Percentiles rank a stretch among this genome's conserved stretches.
Evolutionary conservation across 1,140 invertebrate species (phyloP).

Genomic region (Bombus cullumanus): DNA sequence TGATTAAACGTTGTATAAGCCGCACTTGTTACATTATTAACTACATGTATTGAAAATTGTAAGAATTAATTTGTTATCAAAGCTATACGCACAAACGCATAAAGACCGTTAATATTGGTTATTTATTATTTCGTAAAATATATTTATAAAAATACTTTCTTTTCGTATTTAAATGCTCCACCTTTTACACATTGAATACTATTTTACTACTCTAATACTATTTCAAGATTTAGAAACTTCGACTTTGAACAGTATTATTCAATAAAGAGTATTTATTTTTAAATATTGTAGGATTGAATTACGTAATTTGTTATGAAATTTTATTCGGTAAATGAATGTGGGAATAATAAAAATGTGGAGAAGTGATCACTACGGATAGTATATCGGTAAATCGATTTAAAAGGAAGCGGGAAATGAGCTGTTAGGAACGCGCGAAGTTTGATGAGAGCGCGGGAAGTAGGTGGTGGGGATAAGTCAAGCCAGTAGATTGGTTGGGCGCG

Average conservation of each 20-base stretch:
- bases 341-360: neutral
- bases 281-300: neutral
- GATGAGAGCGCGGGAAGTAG: conserved; percentile 49
- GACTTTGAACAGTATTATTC: neutral
- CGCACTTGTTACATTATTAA: conserved; percentile 1
- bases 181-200: neutral
- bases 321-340: neutral
- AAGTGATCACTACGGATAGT: neutral
- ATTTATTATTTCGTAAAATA: neutral
- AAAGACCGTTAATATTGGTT: neutral
- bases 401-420: conserved; percentile 30
- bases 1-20: neutral
- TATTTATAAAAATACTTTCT: neutral
- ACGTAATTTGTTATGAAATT: neutral
- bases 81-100: neutral
- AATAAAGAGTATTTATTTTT: neutral
- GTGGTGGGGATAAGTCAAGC: conserved; percentile 55
- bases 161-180: neutral
- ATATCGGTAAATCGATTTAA: conserved; percentile 14
- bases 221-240: neutral
- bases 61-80: conserved; percentile 17
- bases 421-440: conserved; percentile 47
- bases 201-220: too few relatives aligned
- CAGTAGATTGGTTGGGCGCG: conserved; percentile 63
- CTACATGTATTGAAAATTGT: neutral